These are phyloP conservation scores for Sepiola atlantica DNA, from an alignment of 2,888 invertebrate species.

Conservation along the genomic window DNA sequence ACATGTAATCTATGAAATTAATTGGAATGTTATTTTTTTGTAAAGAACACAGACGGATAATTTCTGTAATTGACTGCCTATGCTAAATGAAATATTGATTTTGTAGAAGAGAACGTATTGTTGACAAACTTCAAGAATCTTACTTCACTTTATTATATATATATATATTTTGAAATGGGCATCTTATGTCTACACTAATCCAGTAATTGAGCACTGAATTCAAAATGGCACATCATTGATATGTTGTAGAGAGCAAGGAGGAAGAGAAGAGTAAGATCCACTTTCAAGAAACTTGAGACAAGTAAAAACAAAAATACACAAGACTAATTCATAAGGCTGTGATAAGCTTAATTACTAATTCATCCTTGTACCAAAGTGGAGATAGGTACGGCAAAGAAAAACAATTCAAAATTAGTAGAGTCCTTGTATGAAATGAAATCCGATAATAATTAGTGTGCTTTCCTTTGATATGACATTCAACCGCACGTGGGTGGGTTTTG, in stretches of 20 bases:
- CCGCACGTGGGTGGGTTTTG: neutral
- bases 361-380: neutral
- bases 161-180: too few relatives aligned
- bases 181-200: neutral
- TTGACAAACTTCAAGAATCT: too few relatives aligned
- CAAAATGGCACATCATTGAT: neutral
- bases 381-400: neutral
- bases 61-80: too few relatives aligned
- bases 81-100: too few relatives aligned
- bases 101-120: too few relatives aligned
- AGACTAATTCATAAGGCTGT: neutral
- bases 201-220: neutral
- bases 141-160: too few relatives aligned
- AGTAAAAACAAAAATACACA: neutral
- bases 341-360: constrained; percentile 6
- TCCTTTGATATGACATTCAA: neutral
- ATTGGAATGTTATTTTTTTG: too few relatives aligned
- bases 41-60: too few relatives aligned
- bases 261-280: neutral
- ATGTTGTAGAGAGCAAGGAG: neutral
- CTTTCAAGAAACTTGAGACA: neutral
- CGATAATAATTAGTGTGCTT: neutral
- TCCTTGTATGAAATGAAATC: neutral
- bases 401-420: neutral
- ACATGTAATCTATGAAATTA: too few relatives aligned